These are phyloP conservation scores for Furnarius figulus DNA, from an alignment of 2,113 vertebrate genomes.

Conservation along the genomic window DNA sequence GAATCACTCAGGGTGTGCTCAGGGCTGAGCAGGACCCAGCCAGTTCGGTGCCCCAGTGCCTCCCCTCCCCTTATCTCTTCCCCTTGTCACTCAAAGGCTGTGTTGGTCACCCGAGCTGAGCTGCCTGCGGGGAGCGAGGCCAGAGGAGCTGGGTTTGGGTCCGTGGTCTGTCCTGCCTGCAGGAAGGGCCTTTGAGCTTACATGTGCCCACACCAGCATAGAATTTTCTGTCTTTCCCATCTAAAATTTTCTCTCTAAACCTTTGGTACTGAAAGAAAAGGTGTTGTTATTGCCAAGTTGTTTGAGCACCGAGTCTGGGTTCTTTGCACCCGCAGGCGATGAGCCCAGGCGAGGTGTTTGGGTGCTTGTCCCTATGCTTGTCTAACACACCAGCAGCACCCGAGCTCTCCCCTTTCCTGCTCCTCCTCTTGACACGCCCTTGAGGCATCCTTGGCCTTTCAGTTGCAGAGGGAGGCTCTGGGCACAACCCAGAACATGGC, in stretches of 20 bases:
- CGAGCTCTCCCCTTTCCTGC: not conserved
- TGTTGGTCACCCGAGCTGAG: not conserved
- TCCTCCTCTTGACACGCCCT: accelerated
- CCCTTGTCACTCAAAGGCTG: not conserved
- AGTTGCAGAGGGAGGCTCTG: not conserved
- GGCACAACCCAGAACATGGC: not conserved
- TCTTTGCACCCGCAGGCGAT: not conserved
- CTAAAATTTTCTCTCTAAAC: not conserved
- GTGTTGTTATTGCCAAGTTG: accelerated
- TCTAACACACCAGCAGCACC: not conserved
- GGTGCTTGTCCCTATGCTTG: not conserved
- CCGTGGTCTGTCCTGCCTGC: not conserved
- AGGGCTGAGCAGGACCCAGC: not conserved
- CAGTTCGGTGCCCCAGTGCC: not conserved
- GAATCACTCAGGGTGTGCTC: accelerated
- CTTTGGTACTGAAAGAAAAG: not conserved
- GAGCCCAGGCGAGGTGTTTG: not conserved
- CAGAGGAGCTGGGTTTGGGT: not conserved
- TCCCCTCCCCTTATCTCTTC: not conserved
- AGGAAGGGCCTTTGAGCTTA: not conserved
- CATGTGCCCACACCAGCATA: no score
- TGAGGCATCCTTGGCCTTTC: not conserved
- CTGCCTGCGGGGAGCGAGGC: accelerated
- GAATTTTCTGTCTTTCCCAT: not conserved
- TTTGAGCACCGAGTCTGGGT: not conserved